phyloP scores from a whole-genome alignment of 1,140 invertebrate genomes.

The Palaemon carinicauda region DNA sequence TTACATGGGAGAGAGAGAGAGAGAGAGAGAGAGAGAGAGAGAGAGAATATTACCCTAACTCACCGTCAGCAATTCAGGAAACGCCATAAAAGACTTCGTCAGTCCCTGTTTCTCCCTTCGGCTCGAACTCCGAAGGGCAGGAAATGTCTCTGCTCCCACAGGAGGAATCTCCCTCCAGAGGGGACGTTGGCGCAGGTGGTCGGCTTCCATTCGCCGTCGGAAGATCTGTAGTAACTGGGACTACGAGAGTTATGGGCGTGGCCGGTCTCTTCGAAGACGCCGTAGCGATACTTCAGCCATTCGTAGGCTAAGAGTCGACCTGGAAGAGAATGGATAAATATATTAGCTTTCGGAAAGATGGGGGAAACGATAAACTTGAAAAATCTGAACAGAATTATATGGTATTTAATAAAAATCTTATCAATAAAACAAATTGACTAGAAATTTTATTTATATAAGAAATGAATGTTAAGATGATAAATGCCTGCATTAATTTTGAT shows the following conservation, averaged over 20 bases:
- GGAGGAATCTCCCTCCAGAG: background rate
- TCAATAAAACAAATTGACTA: too few relatives aligned
- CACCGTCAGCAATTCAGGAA: conserved; percentile 40
- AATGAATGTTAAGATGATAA: too few relatives aligned
- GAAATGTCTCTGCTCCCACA: conserved; percentile 43
- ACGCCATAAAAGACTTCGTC: conserved; percentile 53
- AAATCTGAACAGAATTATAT: background rate
- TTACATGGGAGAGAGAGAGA: background rate
- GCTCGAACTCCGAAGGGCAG: conserved; percentile 39
- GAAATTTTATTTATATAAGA: too few relatives aligned
- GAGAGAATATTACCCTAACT: background rate
- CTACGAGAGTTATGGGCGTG: conserved; percentile 58
- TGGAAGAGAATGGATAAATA: conserved; percentile 60
- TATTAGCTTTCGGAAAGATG: background rate
- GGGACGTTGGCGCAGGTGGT: conserved; percentile 54
- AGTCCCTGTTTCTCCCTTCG: conserved; percentile 36
- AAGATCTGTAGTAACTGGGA: conserved; percentile 58
- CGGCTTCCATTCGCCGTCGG: conserved; percentile 52
- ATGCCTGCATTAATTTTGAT: too few relatives aligned
- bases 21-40: background rate
- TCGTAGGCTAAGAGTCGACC: conserved; percentile 64
- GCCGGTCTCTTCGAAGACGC: conserved; percentile 63
- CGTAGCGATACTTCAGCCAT: conserved; percentile 63
- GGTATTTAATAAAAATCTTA: too few relatives aligned
- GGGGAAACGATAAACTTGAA: background rate